These are phyloP conservation scores for Trachemys scripta DNA, from an alignment of 2,113 vertebrate genomes.

Conservation along the genomic window DNA sequence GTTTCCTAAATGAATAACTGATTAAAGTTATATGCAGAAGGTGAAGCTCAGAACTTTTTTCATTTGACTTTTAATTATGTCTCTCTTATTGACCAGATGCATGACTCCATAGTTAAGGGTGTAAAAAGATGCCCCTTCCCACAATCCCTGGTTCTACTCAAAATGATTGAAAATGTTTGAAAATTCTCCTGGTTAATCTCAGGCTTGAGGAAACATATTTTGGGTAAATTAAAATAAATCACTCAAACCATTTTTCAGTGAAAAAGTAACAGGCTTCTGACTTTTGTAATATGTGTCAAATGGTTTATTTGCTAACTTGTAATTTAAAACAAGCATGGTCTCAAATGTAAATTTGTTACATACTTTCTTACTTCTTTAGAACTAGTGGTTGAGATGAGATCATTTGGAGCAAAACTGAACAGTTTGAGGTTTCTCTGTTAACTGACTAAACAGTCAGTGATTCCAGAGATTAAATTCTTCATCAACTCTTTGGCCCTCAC, in stretches of 20 bases:
- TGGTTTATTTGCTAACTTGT: neutral
- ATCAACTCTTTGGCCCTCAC: neutral
- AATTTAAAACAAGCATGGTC: neutral
- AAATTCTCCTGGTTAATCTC: neutral
- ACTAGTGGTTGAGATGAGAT: neutral
- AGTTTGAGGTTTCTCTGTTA: neutral
- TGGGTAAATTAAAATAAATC: neutral
- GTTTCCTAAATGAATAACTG: neutral
- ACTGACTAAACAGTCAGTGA: neutral
- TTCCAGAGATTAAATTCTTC: neutral
- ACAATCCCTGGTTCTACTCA: no score
- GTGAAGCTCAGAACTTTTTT: neutral
- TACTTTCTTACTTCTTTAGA: neutral
- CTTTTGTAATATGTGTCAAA: neutral
- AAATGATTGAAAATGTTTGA: neutral
- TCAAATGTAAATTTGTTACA: neutral
- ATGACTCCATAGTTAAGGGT: neutral
- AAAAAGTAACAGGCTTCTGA: neutral
- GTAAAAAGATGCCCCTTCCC: neutral
- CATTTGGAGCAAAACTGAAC: neutral
- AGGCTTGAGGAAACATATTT: neutral
- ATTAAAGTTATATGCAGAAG: neutral
- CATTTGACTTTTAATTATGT: conserved; percentile 11
- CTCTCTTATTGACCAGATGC: neutral
- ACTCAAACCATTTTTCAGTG: neutral